A percentile compares a stretch with the other conserved stretches of the same genome.
phyloP scores from a whole-genome alignment of 2,113 vertebrate species.

The Cryptoleucopteryx plumbea region DNA sequence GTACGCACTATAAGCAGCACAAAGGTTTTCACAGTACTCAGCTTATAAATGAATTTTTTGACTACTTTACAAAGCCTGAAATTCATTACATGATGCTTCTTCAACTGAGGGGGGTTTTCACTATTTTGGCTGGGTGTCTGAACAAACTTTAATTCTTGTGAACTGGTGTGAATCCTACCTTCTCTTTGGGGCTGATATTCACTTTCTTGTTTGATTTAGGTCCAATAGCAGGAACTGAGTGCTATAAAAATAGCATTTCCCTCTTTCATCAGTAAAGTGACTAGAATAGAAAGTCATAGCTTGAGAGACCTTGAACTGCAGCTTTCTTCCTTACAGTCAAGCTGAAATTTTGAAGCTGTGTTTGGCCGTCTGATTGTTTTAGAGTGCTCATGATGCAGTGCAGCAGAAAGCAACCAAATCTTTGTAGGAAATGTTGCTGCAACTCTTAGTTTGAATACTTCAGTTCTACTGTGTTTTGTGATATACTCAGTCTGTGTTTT shows the following conservation, averaged over 20 bases:
- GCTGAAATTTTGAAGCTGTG: background rate
- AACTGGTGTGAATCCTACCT: background rate
- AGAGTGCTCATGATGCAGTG: background rate
- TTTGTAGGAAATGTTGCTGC: background rate
- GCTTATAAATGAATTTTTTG: background rate
- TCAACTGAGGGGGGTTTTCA: too few relatives aligned
- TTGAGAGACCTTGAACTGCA: background rate
- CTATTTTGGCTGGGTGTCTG: rapidly evolving
- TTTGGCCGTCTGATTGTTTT: background rate
- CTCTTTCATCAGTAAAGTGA: background rate
- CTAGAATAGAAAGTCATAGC: background rate
- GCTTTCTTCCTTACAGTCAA: background rate
- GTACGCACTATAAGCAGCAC: background rate
- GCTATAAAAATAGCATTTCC: background rate
- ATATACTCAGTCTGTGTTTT: background rate
- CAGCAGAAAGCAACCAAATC: background rate
- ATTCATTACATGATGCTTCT: background rate
- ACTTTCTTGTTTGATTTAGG: background rate
- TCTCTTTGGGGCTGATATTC: background rate
- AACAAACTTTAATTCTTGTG: background rate
- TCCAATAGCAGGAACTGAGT: background rate
- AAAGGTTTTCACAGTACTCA: background rate
- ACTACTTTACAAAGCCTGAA: background rate
- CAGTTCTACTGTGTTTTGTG: background rate
- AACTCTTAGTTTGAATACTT: background rate